phyloP scores from a whole-genome alignment of 92 coral and sea anemone species.

The Montipora capitata region DNA sequence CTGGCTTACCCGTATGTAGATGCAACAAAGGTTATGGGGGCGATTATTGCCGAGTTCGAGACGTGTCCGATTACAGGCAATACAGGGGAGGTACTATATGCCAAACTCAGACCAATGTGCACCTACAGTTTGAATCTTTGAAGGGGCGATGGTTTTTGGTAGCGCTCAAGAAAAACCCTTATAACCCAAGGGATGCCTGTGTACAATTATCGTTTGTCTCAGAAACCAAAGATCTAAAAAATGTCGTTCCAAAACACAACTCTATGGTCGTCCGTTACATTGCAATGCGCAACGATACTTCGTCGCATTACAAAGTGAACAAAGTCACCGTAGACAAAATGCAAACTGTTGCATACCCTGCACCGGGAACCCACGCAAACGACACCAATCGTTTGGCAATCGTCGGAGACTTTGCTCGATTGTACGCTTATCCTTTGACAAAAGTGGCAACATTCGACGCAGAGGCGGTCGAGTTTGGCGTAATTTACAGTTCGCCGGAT shows the following conservation, averaged over 20 bases:
- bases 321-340: conserved; percentile 4
- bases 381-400: not conserved
- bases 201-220: not conserved
- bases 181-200: conserved; percentile 18
- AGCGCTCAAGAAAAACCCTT: not conserved
- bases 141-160: conserved; percentile 15
- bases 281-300: conserved; percentile 30
- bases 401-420: not conserved
- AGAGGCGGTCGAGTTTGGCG: not conserved
- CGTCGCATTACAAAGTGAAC: conserved; percentile 10
- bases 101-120: not conserved
- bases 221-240: not conserved
- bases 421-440: conserved; percentile 11
- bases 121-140: not conserved
- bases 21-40: conserved; percentile 24
- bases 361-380: not conserved
- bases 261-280: conserved; percentile 2
- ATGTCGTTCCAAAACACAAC: not conserved
- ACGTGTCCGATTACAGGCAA: conserved; percentile 1
- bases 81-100: conserved; percentile 1
- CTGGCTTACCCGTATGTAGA: not conserved
- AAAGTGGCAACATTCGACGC: not conserved
- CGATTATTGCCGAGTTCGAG: not conserved
- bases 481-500: not conserved
- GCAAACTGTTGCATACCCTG: not conserved